Percentiles rank a stretch among this genome's conserved stretches.
Conservation (phyloP, 2,113 vertebrate genomes). For the Dolichallabes microphthalmus region DNA sequence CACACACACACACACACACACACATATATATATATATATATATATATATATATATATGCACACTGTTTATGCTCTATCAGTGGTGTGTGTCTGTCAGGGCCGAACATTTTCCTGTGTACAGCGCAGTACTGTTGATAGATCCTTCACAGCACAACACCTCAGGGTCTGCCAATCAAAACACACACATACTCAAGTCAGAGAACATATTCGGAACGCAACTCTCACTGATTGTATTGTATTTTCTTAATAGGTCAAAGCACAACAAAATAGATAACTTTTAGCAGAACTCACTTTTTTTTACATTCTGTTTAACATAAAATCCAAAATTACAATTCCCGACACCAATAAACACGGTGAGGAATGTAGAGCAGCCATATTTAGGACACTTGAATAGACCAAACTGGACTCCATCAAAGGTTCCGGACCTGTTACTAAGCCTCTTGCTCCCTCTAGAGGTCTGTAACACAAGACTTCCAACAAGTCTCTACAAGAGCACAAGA, state of each 20-base stretch:
- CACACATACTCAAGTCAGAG: conserved; percentile 22
- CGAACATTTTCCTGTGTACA: conserved; percentile 45
- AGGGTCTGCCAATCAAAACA: conserved; percentile 46
- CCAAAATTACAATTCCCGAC: conserved; percentile 10
- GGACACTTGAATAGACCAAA: background rate
- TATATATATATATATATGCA: conserved; percentile 19
- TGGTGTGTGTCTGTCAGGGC: conserved; percentile 52
- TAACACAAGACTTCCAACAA: conserved; percentile 10
- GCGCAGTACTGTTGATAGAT: conserved; percentile 62
- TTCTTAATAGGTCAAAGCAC: background rate
- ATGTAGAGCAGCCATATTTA: background rate
- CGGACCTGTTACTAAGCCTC: conserved; percentile 37
- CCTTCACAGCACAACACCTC: conserved; percentile 55
- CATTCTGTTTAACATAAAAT: background rate
- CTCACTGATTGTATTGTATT: background rate
- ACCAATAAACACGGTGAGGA: background rate
- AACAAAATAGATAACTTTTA: background rate
- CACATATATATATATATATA: conserved; percentile 37
- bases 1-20: conserved; percentile 15
- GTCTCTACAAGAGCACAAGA: background rate
- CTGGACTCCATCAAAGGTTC: background rate
- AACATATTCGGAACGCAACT: conserved; percentile 15
- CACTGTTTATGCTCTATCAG: conserved; percentile 50
- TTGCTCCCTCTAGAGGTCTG: conserved; percentile 52
- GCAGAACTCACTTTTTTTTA: background rate